Percentiles rank a stretch among this genome's conserved stretches.
Conservation (phyloP, 2,888 invertebrate species). For the Elegia similella region DNA sequence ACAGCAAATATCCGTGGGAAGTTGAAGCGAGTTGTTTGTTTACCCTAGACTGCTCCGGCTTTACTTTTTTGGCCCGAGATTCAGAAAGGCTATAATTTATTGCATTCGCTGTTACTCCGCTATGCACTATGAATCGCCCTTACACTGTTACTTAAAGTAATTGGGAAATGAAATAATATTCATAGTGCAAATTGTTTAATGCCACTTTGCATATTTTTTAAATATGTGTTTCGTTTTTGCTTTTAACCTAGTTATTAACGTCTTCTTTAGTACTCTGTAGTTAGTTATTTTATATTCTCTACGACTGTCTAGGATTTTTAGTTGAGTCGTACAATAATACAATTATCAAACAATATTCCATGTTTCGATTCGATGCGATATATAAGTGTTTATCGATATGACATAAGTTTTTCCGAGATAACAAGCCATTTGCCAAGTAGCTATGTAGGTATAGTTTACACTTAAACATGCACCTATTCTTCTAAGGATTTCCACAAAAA, state of each 20-base stretch:
- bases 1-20: no score
- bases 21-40: neutral
- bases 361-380: no score
- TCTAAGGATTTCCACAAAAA: no score
- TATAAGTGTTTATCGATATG: no score
- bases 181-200: constrained; percentile 3
- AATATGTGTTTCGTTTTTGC: neutral
- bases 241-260: neutral
- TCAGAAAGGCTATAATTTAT: constrained; percentile 59
- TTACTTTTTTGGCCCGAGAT: constrained; percentile 30
- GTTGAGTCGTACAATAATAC: no score
- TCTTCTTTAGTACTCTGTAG: neutral
- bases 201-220: neutral
- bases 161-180: constrained; percentile 17
- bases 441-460: no score
- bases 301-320: no score
- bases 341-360: no score
- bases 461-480: no score
- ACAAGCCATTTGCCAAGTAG: no score
- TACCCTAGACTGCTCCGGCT: neutral
- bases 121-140: constrained; percentile 34
- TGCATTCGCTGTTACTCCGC: constrained; percentile 43
- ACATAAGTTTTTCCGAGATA: no score
- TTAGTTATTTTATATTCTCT: no score
- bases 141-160: constrained; percentile 32